Evolutionary conservation across 2,888 invertebrate genomes (phyloP).

Genomic region (Spisula solida): DNA sequence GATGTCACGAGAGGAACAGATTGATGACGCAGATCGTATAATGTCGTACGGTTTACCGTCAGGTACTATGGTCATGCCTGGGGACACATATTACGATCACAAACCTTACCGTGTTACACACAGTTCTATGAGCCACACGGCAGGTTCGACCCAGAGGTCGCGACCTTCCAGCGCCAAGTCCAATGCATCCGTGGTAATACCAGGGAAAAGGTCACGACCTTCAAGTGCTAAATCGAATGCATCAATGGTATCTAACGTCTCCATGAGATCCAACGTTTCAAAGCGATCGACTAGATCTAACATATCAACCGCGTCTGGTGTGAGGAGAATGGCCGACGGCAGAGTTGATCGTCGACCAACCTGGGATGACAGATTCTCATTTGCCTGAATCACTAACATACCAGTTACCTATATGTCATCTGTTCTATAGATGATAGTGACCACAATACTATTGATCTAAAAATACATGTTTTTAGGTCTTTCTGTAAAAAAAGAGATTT

Average conservation of each 20-base stretch:
- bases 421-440: neutral
- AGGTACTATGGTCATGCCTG: slow-evolving; percentile 67
- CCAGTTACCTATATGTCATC: neutral
- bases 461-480: too few species aligned
- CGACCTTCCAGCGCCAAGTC: slow-evolving; percentile 76
- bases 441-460: neutral
- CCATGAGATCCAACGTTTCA: slow-evolving; percentile 62
- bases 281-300: slow-evolving; percentile 58
- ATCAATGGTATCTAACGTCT: slow-evolving; percentile 63
- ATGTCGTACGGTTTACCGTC: slow-evolving; percentile 80
- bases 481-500: neutral
- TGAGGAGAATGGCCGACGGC: slow-evolving; percentile 35
- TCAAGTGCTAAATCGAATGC: slow-evolving; percentile 77
- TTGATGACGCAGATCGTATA: slow-evolving; percentile 76
- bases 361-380: slow-evolving; percentile 69
- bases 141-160: slow-evolving; percentile 63
- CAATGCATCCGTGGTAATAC: slow-evolving; percentile 54
- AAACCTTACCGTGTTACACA: slow-evolving; percentile 33
- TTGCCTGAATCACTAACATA: neutral
- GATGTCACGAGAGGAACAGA: slow-evolving; percentile 79
- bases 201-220: slow-evolving; percentile 71
- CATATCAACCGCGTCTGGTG: slow-evolving; percentile 51
- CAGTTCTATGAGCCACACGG: slow-evolving; percentile 51
- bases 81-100: slow-evolving; percentile 48
- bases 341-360: slow-evolving; percentile 66